Percentiles rank a stretch among this genome's conserved stretches.
Evolutionary conservation across 2,797 vertebrate species (phyloP).

Genomic region (Takifugu ocellatus): DNA sequence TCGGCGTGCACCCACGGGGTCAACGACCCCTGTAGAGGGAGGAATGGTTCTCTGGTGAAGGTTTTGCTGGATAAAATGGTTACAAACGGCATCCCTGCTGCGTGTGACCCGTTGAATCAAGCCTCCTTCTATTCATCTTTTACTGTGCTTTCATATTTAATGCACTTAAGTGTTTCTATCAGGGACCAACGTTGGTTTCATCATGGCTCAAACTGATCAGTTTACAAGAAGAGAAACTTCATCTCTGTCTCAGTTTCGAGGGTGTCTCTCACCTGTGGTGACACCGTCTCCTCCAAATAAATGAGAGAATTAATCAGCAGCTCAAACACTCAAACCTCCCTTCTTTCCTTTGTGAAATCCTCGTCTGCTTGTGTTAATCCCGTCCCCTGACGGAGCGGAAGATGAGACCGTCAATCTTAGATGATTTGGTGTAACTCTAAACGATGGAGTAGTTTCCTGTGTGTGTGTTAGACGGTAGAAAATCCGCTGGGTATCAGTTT

Average conservation of each 20-base stretch:
- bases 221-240: not conserved
- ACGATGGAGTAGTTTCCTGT: too few relatives aligned
- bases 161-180: constrained; percentile 1
- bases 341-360: not conserved
- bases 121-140: not conserved
- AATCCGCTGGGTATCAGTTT: too few relatives aligned
- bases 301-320: not conserved
- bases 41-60: too few relatives aligned
- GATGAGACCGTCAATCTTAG: too few relatives aligned
- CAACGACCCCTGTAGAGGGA: too few relatives aligned
- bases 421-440: too few relatives aligned
- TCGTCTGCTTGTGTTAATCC: not conserved
- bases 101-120: too few relatives aligned
- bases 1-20: too few relatives aligned
- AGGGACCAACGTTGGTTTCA: not conserved
- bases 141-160: not conserved
- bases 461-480: too few relatives aligned
- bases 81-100: too few relatives aligned
- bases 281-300: not conserved
- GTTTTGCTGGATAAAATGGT: too few relatives aligned
- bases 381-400: too few relatives aligned
- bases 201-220: not conserved
- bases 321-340: not conserved
- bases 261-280: not conserved
- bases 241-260: not conserved